Base-by-base conservation (phyloP, 2,113 vertebrate species). In the Gobius niger region DNA sequence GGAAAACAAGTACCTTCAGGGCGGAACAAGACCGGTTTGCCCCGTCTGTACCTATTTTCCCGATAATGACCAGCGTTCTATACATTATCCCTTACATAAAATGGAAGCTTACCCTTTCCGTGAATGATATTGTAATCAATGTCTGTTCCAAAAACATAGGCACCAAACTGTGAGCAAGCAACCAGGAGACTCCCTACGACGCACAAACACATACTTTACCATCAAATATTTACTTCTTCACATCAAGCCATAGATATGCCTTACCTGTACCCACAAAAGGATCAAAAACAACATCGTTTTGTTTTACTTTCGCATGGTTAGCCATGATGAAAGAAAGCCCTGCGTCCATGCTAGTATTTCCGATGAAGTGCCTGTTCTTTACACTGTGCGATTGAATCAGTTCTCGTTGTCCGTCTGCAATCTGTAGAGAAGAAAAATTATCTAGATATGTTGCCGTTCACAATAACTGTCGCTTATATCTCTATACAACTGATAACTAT, bases 231-330 rank as follows among this genome's bases (percentile, higher is more conserved):
- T 46, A 46, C 60, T 16, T 62, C 3, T 62, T n/a, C 13, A 34
- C 24, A 4, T 15, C 44, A 59, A 11, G 44, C 1, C 46, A 54
- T 15, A 53, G n/a, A 40, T 7, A 51, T 24, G 54, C 46, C 85
- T 86, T 64, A 99, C 98, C 98, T 90, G 97, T 99, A 91, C 98
- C 98, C 75, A 99, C 97, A 93, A 99, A 99, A 0, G 96, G 98
- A 90, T 99, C 98, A 83, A 95, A 99, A 1, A 99, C 95, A 44
- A 98, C 63, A 87, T 99, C 95, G 57, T 96, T 92, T 81, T 95
- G 83, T 87, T 97, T 98, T 73, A 98, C 94, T 92, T 83, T 94
- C n/a, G 93, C 96, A 0, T 99, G 97, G 86, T 99, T 99, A 65
- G 95, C 94, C 96, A 99, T 99, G 63, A 99, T 95, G 82, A 99